Percentiles rank a stretch among this genome's conserved stretches.
These are phyloP conservation scores for Scatophagus argus DNA, from an alignment of 2,113 vertebrate genomes.

Conservation along the genomic window DNA sequence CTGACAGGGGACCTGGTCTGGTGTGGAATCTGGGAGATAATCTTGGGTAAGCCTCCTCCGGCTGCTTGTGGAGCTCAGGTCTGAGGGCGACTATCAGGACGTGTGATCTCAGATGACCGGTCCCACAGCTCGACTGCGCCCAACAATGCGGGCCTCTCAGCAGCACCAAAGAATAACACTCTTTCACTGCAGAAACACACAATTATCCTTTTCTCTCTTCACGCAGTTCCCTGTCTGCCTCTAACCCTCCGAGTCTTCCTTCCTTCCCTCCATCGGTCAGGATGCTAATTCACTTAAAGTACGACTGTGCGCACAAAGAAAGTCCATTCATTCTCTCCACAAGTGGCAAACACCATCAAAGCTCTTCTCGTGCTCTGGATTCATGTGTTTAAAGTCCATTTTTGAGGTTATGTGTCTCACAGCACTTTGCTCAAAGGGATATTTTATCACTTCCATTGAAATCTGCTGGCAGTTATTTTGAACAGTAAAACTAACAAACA, in stretches of 20 bases:
- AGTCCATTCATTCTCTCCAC: slow-evolving; percentile 11
- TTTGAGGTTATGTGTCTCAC: background rate
- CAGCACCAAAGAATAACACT: slow-evolving; percentile 52
- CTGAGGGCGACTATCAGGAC: slow-evolving; percentile 42
- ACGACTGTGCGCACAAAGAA: slow-evolving; percentile 11
- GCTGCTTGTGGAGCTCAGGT: slow-evolving; percentile 10
- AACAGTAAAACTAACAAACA: background rate
- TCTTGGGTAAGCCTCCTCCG: slow-evolving; percentile 65
- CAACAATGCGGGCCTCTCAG: slow-evolving; percentile 66
- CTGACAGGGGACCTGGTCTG: background rate
- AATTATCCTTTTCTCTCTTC: slow-evolving; percentile 54
- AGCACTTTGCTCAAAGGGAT: background rate
- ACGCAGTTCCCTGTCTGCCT: background rate
- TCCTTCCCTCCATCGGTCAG: slow-evolving; percentile 32
- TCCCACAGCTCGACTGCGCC: slow-evolving; percentile 29
- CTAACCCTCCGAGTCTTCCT: background rate
- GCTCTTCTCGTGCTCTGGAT: slow-evolving; percentile 19
- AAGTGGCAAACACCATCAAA: slow-evolving; percentile 1
- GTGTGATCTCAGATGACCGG: slow-evolving; percentile 56
- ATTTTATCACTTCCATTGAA: no score
- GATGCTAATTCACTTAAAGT: slow-evolving; percentile 61
- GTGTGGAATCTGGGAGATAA: slow-evolving; percentile 45
- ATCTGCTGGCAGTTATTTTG: no score
- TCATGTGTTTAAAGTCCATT: background rate
- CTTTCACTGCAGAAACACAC: slow-evolving; percentile 58